These are phyloP conservation scores for Scylla paramamosain DNA, from an alignment of 1,140 invertebrate species.

Conservation along the genomic window DNA sequence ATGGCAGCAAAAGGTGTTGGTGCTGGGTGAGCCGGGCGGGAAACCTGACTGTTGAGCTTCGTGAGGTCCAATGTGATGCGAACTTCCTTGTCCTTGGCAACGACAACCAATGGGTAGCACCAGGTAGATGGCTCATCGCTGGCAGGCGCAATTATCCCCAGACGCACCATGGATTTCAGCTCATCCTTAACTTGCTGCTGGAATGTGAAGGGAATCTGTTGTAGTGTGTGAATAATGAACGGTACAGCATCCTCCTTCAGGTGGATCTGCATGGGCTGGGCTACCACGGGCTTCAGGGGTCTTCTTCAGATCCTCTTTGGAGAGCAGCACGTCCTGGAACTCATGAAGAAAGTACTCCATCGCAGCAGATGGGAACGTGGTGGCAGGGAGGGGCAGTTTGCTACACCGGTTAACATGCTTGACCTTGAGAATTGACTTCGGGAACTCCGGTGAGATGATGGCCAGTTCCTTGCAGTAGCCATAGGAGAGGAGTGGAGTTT, in stretches of 20 bases:
- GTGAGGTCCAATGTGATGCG: not conserved
- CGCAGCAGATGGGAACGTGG: no score
- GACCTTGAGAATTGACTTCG: slow-evolving; percentile 32
- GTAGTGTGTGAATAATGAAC: not conserved
- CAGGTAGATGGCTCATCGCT: no score
- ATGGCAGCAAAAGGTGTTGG: slow-evolving; percentile 17
- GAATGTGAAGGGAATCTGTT: not conserved
- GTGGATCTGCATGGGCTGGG: not conserved
- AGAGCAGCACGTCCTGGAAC: no score
- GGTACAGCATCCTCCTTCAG: no score
- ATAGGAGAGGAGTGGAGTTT: slow-evolving; percentile 36
- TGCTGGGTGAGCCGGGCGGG: not conserved
- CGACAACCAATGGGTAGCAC: not conserved
- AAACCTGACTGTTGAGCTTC: no score
- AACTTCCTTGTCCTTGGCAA: not conserved
- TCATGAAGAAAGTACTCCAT: no score
- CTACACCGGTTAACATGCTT: not conserved
- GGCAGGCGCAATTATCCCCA: no score
- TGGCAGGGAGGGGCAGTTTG: no score
- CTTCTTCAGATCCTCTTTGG: no score
- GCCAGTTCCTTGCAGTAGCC: not conserved
- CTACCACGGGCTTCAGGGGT: no score
- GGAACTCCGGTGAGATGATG: not conserved
- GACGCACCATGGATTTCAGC: no score
- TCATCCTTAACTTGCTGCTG: no score